Conservation (phyloP, 2,888 invertebrate species). For the Leucoptera coffeella region DNA sequence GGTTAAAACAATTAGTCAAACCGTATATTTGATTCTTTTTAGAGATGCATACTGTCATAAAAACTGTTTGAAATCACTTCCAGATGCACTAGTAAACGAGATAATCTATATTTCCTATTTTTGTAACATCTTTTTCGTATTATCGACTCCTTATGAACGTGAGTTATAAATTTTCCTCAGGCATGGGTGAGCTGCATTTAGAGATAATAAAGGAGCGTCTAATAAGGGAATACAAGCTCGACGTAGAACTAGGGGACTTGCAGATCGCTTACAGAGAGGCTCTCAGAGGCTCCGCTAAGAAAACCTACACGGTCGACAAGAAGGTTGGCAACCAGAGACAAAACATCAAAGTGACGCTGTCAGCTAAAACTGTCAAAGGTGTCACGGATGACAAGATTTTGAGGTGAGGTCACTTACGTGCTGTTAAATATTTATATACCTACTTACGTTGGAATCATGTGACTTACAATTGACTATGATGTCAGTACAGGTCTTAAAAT, state of each 20-base stretch:
- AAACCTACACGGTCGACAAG: conserved; percentile 51
- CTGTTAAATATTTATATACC: neutral
- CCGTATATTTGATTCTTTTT: too few relatives aligned
- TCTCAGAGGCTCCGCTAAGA: conserved; percentile 31
- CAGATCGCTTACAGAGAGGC: conserved; percentile 90
- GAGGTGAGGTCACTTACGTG: conserved; percentile 35
- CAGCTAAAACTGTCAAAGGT: conserved; percentile 45
- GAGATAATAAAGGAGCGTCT: conserved; percentile 90
- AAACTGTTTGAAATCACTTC: too few relatives aligned
- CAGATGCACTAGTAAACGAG: too few relatives aligned
- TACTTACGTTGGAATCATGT: too few relatives aligned
- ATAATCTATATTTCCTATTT: too few relatives aligned
- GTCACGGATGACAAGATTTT: conserved; percentile 35
- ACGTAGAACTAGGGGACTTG: conserved; percentile 83
- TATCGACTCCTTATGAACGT: too few relatives aligned
- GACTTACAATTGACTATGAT: too few relatives aligned
- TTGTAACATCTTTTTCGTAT: too few relatives aligned
- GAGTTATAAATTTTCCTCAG: conserved; percentile 20
- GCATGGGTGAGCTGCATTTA: conserved; percentile 97
- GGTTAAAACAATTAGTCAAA: too few relatives aligned
- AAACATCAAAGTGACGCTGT: conserved; percentile 55
- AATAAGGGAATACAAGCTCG: conserved; percentile 80
- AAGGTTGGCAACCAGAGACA: conserved; percentile 59
- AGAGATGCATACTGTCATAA: too few relatives aligned
- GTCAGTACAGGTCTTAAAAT: too few relatives aligned